phyloP scores from a whole-genome alignment of 2,797 vertebrate species.

The Sebastes hubbsi region DNA sequence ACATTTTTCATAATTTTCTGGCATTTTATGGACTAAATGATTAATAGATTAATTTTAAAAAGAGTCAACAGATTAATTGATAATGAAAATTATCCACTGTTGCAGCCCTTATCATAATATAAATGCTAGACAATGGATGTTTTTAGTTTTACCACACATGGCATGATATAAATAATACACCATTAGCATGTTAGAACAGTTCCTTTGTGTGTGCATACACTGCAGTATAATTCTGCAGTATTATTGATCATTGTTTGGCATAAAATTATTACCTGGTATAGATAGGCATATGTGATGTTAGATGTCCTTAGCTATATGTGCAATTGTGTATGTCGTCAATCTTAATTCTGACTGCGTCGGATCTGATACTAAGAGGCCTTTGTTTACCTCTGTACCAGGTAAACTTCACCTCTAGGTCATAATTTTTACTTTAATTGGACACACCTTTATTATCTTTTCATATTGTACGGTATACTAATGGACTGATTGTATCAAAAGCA shows the following conservation, averaged over 20 bases:
- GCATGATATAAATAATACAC: too few species aligned
- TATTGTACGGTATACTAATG: not conserved
- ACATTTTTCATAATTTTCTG: not conserved
- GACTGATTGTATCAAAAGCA: not conserved
- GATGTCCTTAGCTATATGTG: not conserved
- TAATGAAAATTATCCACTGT: not conserved
- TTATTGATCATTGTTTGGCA: not conserved
- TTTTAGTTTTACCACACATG: too few species aligned
- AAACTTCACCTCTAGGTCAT: not conserved
- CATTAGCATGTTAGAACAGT: too few species aligned
- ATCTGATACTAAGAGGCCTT: not conserved
- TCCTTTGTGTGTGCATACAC: not conserved
- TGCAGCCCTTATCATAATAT: not conserved
- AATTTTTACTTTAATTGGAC: not conserved
- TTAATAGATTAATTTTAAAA: not conserved
- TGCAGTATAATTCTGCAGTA: not conserved
- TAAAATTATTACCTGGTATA: too few species aligned
- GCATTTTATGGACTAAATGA: not conserved
- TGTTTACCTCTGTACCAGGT: not conserved
- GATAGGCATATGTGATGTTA: not conserved
- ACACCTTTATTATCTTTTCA: not conserved
- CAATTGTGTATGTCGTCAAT: not conserved
- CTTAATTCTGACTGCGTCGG: not conserved
- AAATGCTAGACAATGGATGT: not conserved
- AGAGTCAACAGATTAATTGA: too few species aligned